These are phyloP conservation scores for Arvicanthis niloticus DNA, from an alignment of 2,113 vertebrate genomes.

Conservation along the genomic window DNA sequence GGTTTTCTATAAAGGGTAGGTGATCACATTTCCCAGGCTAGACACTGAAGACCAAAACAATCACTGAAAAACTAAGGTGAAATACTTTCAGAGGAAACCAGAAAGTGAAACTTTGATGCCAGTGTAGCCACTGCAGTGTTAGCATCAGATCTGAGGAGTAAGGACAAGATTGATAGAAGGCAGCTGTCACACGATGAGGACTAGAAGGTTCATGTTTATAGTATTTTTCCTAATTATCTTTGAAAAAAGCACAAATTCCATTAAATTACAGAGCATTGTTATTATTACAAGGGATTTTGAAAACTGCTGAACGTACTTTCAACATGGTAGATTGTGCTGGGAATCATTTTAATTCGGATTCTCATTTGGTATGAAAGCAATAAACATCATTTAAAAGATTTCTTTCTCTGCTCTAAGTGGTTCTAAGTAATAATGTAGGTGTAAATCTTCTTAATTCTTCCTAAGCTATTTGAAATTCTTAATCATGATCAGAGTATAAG, in stretches of 20 bases:
- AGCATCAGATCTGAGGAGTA: background rate
- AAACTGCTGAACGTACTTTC: slow-evolving; percentile 76
- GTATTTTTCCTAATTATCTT: slow-evolving; percentile 50
- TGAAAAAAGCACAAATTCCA: slow-evolving; percentile 56
- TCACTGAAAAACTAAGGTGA: background rate
- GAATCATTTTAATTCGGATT: slow-evolving; percentile 78
- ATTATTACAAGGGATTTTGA: slow-evolving; percentile 70
- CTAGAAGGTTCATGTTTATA: slow-evolving; percentile 52
- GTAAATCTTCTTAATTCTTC: slow-evolving; percentile 80
- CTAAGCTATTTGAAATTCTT: slow-evolving; percentile 78
- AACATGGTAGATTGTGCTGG: slow-evolving; percentile 58
- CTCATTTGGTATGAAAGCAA: slow-evolving; percentile 78
- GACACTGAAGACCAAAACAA: background rate
- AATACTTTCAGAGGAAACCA: background rate
- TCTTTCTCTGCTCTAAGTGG: slow-evolving; percentile 75
- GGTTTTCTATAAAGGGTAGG: background rate
- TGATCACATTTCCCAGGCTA: background rate
- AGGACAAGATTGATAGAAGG: background rate
- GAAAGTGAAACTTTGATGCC: background rate
- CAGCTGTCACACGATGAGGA: background rate
- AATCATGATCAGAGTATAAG: slow-evolving; percentile 73
- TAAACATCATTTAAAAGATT: slow-evolving; percentile 80
- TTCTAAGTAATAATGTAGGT: slow-evolving; percentile 79
- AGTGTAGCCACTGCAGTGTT: background rate
- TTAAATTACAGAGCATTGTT: slow-evolving; percentile 65